A percentile compares a stretch with the other conserved stretches of the same genome.
These are phyloP conservation scores for Argyra leucocephala DNA, from an alignment of 2,888 invertebrate genomes.

Conservation along the genomic window DNA sequence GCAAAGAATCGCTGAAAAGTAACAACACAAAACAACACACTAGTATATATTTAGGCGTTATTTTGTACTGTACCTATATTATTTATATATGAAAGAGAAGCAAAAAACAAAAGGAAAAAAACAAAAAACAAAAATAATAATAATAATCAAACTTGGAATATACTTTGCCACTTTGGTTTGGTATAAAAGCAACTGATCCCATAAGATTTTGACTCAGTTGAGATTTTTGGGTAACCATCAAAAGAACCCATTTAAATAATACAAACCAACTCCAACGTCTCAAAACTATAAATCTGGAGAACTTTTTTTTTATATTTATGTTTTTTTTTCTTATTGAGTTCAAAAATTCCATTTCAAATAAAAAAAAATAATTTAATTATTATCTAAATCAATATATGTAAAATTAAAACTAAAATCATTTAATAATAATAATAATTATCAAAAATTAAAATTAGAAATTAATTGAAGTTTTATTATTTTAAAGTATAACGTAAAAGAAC, in stretches of 20 bases:
- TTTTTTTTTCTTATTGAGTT: background rate
- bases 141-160: background rate
- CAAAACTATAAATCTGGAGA: background rate
- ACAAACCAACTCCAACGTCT: constrained; percentile 8
- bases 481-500: background rate
- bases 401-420: background rate
- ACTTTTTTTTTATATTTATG: background rate
- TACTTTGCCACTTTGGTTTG: no score
- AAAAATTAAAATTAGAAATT: background rate
- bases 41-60: background rate
- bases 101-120: background rate
- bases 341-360: background rate
- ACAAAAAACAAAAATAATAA: background rate
- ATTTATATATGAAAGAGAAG: background rate
- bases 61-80: background rate
- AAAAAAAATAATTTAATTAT: no score
- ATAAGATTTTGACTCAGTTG: background rate
- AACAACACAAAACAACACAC: background rate
- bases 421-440: background rate
- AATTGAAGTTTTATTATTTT: background rate
- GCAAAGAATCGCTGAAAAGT: no score
- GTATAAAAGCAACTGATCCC: constrained; percentile 8
- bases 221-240: constrained; percentile 11
- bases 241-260: background rate
- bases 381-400: no score